Evolutionary conservation across 2,888 invertebrate genomes (phyloP).

Genomic region (Pediacus dermestoides): DNA sequence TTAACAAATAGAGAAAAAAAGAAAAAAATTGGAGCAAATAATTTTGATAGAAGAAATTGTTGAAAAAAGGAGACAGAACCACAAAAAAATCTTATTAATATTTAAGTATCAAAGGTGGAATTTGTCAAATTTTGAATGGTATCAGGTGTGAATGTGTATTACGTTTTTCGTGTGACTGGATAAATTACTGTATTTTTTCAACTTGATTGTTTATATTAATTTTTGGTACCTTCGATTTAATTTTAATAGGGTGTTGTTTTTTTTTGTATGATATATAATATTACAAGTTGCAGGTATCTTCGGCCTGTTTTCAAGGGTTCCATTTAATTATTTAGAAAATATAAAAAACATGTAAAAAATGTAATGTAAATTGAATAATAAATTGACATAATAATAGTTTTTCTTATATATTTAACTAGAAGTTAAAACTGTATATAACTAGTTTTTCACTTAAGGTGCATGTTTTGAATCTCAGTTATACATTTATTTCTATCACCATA

Average conservation of each 20-base stretch:
- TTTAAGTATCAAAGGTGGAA: neutral
- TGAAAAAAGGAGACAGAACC: conserved; percentile 20
- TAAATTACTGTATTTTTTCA: conserved; percentile 6
- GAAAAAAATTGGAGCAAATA: conserved; percentile 23
- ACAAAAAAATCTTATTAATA: neutral
- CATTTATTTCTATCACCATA: too few species aligned
- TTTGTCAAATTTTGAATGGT: conserved; percentile 7
- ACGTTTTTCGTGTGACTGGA: conserved; percentile 2
- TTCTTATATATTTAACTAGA: too few species aligned
- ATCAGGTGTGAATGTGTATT: conserved; percentile 6
- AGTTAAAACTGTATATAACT: too few species aligned
- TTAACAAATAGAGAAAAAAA: conserved; percentile 17
- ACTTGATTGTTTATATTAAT: conserved; percentile 8
- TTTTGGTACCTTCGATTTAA: neutral
- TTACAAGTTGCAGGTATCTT: conserved; percentile 42
- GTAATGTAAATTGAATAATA: too few species aligned
- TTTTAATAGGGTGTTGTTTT: conserved; percentile 18
- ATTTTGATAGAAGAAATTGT: conserved; percentile 18
- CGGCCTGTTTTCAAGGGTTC: conserved; percentile 40
- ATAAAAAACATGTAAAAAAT: too few species aligned
- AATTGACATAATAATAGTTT: too few species aligned
- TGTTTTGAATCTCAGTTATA: too few species aligned
- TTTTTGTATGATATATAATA: conserved; percentile 24
- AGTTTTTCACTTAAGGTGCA: too few species aligned
- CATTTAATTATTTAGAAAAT: too few species aligned